Percentiles rank a stretch among this genome's conserved stretches.
Evolutionary conservation across 2,113 vertebrate species (phyloP).

Genomic region (Elephantulus edwardii): DNA sequence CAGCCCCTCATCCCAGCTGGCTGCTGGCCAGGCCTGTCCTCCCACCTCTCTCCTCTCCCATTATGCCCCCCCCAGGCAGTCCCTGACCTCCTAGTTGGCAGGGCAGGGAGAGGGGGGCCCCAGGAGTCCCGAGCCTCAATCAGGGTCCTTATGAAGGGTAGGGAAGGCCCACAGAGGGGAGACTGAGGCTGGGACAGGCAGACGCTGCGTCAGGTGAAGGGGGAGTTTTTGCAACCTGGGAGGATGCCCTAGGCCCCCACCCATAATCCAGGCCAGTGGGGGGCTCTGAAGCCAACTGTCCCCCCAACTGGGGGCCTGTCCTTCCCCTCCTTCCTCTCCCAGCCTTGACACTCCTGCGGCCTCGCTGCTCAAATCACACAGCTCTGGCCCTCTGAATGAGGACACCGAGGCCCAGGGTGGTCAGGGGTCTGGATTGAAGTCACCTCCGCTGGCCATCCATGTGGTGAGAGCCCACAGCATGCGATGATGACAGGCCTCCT

Average conservation of each 20-base stretch:
- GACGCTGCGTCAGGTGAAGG: neutral
- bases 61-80: neutral
- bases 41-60: neutral
- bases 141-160: neutral
- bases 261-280: neutral
- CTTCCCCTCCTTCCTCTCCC: neutral
- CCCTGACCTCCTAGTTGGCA: neutral
- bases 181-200: neutral
- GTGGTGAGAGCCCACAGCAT: neutral
- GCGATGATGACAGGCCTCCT: neutral
- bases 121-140: neutral
- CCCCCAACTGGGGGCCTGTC: fast-evolving
- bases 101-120: neutral
- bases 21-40: neutral
- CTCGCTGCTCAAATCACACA: neutral
- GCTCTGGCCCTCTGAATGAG: neutral
- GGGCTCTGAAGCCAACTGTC: neutral
- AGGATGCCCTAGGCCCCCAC: neutral
- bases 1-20: neutral
- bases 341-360: neutral
- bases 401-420: neutral
- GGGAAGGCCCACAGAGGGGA: neutral
- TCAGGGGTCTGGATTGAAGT: neutral
- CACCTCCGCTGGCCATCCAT: neutral
- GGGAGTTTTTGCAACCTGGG: neutral